Percentiles rank a stretch among this genome's conserved stretches.
Evolutionary conservation across 2,113 vertebrate genomes (phyloP).

Genomic region (Nesospiza acunhae): DNA sequence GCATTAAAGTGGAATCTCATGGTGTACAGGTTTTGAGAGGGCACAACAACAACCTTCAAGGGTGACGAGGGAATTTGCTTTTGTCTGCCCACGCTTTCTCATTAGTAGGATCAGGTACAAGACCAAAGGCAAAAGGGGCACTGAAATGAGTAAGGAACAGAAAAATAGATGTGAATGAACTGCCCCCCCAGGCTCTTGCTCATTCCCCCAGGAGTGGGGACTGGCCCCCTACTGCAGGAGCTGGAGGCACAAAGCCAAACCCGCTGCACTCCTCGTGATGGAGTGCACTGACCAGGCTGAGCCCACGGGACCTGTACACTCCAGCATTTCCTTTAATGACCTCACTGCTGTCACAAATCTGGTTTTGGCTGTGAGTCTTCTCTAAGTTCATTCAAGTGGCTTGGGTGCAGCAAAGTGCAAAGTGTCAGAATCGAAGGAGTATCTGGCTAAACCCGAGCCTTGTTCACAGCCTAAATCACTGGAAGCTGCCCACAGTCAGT

Average conservation of each 20-base stretch:
- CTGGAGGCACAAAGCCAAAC: neutral
- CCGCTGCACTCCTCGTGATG: too few relatives aligned
- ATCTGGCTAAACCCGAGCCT: neutral
- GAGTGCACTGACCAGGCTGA: neutral
- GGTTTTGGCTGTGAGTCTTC: neutral
- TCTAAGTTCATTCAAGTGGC: neutral
- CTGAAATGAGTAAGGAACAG: neutral
- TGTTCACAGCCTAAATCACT: neutral
- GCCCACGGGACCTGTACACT: accelerated
- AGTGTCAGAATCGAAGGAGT: neutral
- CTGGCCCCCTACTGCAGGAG: neutral
- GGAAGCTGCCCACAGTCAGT: neutral
- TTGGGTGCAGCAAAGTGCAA: neutral
- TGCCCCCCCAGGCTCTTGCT: accelerated
- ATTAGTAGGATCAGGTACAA: neutral
- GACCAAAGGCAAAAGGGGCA: neutral
- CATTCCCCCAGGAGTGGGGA: neutral
- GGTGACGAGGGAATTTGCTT: neutral
- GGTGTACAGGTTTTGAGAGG: neutral
- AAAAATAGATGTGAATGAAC: neutral
- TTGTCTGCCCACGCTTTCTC: too few relatives aligned
- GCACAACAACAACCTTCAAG: neutral
- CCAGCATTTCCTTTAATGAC: neutral
- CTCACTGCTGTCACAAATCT: neutral
- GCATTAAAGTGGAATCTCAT: neutral